phyloP scores from a whole-genome alignment of 2,888 invertebrate genomes.

The Sepioteuthis lessoniana region DNA sequence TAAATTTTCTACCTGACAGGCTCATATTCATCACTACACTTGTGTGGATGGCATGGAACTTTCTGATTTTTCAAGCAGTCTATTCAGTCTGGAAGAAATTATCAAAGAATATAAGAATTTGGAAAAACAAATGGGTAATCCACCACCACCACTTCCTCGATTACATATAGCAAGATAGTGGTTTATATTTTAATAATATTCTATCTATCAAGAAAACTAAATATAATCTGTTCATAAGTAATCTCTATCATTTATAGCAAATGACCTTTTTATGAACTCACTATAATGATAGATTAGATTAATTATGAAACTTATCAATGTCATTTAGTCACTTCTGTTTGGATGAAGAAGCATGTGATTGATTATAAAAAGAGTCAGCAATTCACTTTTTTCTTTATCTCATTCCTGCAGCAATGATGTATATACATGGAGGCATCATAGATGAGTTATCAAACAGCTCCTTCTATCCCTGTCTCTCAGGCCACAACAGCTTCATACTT shows the following conservation, averaged over 20 bases:
- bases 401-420: no score
- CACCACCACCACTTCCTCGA: conserved; percentile 63
- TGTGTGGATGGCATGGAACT: conserved; percentile 74
- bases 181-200: background rate
- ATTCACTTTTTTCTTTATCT: no score
- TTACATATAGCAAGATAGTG: conserved; percentile 60
- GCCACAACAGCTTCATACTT: no score
- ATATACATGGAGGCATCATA: no score
- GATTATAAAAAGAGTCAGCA: no score
- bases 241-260: background rate
- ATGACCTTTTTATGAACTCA: no score
- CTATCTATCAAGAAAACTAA: background rate
- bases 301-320: no score
- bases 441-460: no score
- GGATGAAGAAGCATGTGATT: no score
- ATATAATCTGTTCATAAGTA: background rate
- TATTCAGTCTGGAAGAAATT: conserved; percentile 69
- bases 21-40: conserved; percentile 76
- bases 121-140: conserved; percentile 64
- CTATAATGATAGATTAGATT: no score
- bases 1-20: conserved; percentile 63
- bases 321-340: no score
- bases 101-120: conserved; percentile 70
- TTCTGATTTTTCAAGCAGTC: conserved; percentile 70
- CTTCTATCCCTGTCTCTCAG: no score